Base-by-base conservation (phyloP, 2,888 invertebrate genomes). In the Xestia rhomboidea region DNA sequence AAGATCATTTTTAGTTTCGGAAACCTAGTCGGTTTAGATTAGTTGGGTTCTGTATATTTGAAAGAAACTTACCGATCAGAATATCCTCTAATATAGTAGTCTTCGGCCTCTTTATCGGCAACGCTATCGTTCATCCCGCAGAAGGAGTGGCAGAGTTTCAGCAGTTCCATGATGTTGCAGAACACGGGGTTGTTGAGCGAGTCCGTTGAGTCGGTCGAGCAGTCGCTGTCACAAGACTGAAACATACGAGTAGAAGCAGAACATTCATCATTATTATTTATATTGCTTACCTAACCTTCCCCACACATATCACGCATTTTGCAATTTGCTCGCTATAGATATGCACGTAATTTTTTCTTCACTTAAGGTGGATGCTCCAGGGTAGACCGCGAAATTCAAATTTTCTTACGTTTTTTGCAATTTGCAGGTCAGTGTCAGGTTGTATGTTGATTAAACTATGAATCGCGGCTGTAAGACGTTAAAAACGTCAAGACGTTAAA, bases 71-170 rank as follows among this genome's bases (percentile, higher is more conserved):
- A 96, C 97, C 96, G 92, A 41, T 95, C 95, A 18, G 96, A 94
- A 85, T 94, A 97, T 54, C 95, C 96, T 67, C 90, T 90, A 21
- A 96, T 93, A 67, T 95, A 95, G 85, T 96, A 96, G 64, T 95
- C 94, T 80, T 96, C 96, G 0, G 93, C 93, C 13, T 95, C 94
- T 69, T 88, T 93, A 74, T 95, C 95, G 0, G 92, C 91, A 84
- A 95, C 97, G 0, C 93, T 92, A 82, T 94, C 93, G 73, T 96
- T 97, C 87, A 96, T 96, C 67, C 94, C 91, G 86, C 97, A 97
- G 92, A 98, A 98, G 46, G 97, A 97, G 87, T 97, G 97, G 89
- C 98, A 97, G 24, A 98, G 95, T 91, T 97, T 96, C 82, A 97
- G 94, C 81, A 98, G 94, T 88, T 97, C 96, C 92, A 97, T 95